Evolutionary conservation across 2,113 vertebrate genomes (phyloP), one percentile per base, ranked within the genome.

Genomic region (Morone saxatilis): DNA sequence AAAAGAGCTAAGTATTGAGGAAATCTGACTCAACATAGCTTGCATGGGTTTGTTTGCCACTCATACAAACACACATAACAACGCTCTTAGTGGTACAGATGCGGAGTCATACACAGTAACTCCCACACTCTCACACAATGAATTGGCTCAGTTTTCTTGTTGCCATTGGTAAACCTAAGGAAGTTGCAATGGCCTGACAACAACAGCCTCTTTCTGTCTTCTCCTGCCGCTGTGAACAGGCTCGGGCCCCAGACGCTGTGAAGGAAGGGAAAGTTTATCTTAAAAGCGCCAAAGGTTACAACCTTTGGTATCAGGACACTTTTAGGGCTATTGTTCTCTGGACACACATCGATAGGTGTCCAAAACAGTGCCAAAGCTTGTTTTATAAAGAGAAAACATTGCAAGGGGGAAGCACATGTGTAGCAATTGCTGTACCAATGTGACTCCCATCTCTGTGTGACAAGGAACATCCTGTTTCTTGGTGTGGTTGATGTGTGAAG

Each of bases 251-350:
- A 74, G 83, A 83, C 2, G 1, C 78, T 74, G 68, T 40, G 66
- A 76, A 90, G 89, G 91, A 91, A 93, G 70, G 76, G 73, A 89
- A 82, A 63, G 86, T 92, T 93, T 89, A 90, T 88, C 41, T 77
- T 66, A 62, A 70, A 79, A 66, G 38, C 65, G 66, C 72, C 62
- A 87, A 81, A 85, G 86, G 88, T 81, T 76, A 74, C 80, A 81
- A 88, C 80, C 91, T 88, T 60, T 80, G 75, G 53, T 82, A 86
- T 86, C 71, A 69, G 61, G 71, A 86, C 76, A 83, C 47, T 71
- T 84, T 87, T 60, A 53, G 48, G 25, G 19, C 85, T 19, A 90
- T 93, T 93, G 94, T 94, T 93, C 83, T 65, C 50, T 71, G 78
- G 69, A 54, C 60, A 22, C 82, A 78, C 74, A 88, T 65, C 19